phyloP scores from a whole-genome alignment of 2,113 vertebrate species.

The Mobula birostris region DNA sequence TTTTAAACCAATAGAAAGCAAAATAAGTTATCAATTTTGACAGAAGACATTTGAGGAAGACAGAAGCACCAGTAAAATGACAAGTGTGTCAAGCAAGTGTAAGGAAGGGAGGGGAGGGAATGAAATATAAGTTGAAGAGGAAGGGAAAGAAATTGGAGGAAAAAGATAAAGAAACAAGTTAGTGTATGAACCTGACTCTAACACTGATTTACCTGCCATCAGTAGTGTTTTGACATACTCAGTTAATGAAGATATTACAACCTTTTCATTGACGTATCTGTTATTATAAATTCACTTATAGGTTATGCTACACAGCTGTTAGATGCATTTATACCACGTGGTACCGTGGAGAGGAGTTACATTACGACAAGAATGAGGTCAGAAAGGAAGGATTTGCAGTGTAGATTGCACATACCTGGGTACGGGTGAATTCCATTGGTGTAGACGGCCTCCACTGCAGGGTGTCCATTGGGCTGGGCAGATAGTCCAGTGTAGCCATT shows the following conservation, averaged over 20 bases:
- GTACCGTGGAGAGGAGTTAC: too few species aligned
- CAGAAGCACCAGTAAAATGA: too few species aligned
- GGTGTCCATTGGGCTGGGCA: slow-evolving; percentile 81
- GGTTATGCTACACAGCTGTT: background rate
- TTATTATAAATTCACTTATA: background rate
- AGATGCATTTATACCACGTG: background rate
- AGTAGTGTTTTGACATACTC: background rate
- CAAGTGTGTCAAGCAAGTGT: too few species aligned
- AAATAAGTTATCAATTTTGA: background rate
- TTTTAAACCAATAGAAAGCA: background rate
- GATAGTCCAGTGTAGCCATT: slow-evolving; percentile 23
- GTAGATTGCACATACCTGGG: slow-evolving; percentile 56
- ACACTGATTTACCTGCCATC: background rate
- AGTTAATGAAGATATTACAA: background rate
- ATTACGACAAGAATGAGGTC: background rate
- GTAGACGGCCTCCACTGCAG: slow-evolving; percentile 84
- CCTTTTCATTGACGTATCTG: slow-evolving; percentile 2
- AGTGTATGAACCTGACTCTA: background rate
- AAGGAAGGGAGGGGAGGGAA: background rate
- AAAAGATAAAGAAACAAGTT: slow-evolving; percentile 13
- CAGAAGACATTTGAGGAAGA: background rate
- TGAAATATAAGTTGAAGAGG: background rate
- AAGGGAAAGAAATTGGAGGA: background rate
- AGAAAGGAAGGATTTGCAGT: background rate
- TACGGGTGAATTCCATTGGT: slow-evolving; percentile 88